These are phyloP conservation scores for Protosalanx chinensis DNA, from an alignment of 2,797 vertebrate species.

Conservation along the genomic window DNA sequence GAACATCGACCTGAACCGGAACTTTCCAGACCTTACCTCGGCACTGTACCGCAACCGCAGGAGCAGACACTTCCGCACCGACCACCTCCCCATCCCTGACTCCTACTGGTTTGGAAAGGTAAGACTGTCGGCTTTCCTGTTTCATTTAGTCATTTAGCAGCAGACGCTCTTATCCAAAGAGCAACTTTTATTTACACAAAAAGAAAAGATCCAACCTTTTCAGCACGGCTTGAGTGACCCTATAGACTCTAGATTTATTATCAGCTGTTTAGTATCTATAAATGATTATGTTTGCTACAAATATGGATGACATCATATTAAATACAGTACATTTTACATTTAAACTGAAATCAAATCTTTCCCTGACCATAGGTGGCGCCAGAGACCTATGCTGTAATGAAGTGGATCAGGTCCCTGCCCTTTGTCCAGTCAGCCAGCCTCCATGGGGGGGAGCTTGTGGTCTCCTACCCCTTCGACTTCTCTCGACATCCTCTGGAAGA, in stretches of 20 bases:
- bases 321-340: neutral
- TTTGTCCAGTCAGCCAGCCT: slow-evolving; percentile 95
- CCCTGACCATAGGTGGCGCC: slow-evolving; percentile 81
- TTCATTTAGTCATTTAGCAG: neutral
- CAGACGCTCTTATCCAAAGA: too few relatives aligned
- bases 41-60: slow-evolving; percentile 82
- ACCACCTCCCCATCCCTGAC: slow-evolving; percentile 90
- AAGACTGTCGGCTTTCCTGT: slow-evolving; percentile 40
- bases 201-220: neutral
- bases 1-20: slow-evolving; percentile 93
- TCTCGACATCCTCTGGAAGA: slow-evolving; percentile 85
- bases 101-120: slow-evolving; percentile 95
- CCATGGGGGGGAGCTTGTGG: slow-evolving; percentile 92
- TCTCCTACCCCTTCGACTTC: slow-evolving; percentile 95
- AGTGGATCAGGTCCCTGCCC: slow-evolving; percentile 86
- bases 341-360: neutral
- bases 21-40: slow-evolving; percentile 94
- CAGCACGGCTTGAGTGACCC: neutral
- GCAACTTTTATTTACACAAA: neutral
- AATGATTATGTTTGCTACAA: too few relatives aligned
- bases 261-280: too few relatives aligned
- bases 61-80: slow-evolving; percentile 73
- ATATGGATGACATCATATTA: too few relatives aligned
- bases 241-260: neutral
- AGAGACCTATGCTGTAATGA: slow-evolving; percentile 95